These are phyloP conservation scores for Halichoeres trimaculatus DNA, from an alignment of 2,113 vertebrate genomes.

Conservation along the genomic window DNA sequence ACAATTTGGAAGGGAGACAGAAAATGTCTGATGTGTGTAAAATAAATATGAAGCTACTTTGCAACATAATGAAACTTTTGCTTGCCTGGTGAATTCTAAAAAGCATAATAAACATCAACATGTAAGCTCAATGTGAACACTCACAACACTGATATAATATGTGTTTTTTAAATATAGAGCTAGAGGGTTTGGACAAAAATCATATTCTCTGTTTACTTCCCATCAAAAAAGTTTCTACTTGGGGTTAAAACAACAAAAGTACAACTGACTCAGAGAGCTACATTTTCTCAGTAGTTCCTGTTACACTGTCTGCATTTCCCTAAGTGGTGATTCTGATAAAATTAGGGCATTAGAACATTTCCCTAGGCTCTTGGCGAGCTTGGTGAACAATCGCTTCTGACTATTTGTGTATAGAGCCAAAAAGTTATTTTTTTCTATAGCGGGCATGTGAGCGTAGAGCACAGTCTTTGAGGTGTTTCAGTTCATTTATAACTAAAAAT, in stretches of 20 bases:
- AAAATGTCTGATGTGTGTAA: too few relatives aligned
- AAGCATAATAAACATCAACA: too few relatives aligned
- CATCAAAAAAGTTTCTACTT: background rate
- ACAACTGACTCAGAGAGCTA: background rate
- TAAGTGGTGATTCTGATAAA: conserved; percentile 26
- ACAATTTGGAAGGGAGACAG: too few relatives aligned
- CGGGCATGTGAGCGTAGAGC: background rate
- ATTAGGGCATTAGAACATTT: conserved; percentile 38
- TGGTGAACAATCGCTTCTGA: conserved; percentile 17
- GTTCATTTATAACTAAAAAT: conserved; percentile 6
- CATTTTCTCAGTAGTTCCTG: conserved; percentile 2
- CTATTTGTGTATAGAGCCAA: conserved; percentile 15
- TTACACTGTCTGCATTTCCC: background rate
- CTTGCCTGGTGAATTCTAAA: too few relatives aligned
- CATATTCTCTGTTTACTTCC: background rate
- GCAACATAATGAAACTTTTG: too few relatives aligned
- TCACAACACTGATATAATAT: too few relatives aligned
- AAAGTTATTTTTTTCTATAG: conserved; percentile 4
- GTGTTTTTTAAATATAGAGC: background rate
- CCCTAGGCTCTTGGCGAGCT: conserved; percentile 29
- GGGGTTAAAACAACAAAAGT: background rate
- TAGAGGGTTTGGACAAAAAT: background rate
- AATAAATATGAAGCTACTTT: too few relatives aligned
- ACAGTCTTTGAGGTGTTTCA: conserved; percentile 9
- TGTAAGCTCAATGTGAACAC: too few relatives aligned